Conservation (phyloP, 2,888 invertebrate species). For the Eulithis prunata region DNA sequence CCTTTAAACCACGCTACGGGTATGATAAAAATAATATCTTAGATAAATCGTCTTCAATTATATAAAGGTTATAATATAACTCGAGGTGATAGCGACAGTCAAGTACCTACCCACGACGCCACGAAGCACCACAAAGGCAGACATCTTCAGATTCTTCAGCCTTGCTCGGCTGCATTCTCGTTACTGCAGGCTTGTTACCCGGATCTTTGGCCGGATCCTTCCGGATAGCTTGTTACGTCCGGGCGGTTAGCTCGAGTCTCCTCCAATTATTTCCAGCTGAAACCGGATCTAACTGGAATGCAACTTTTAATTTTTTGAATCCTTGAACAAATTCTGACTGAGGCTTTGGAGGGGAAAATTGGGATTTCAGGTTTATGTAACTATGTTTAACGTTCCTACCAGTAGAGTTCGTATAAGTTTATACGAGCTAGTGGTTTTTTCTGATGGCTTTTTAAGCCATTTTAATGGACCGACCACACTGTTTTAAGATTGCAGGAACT, state of each 20-base stretch:
- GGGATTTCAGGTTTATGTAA: not conserved
- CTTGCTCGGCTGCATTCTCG: conserved; percentile 62
- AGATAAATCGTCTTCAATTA: too few species aligned
- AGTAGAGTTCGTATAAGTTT: too few species aligned
- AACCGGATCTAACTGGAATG: conserved; percentile 67
- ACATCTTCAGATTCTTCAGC: conserved; percentile 47
- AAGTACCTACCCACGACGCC: not conserved
- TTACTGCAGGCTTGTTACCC: conserved; percentile 65
- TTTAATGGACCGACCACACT: too few species aligned
- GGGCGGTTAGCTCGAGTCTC: conserved; percentile 77
- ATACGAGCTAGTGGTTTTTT: too few species aligned
- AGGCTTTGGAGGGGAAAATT: conserved; percentile 6
- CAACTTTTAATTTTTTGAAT: conserved; percentile 58
- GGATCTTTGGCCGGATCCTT: conserved; percentile 45
- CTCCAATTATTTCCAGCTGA: conserved; percentile 79
- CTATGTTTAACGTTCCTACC: not conserved
- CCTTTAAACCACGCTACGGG: too few species aligned
- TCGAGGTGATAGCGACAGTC: conserved; percentile 10
- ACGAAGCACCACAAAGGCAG: conserved; percentile 45
- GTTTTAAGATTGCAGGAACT: too few species aligned
- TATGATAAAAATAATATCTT: too few species aligned
- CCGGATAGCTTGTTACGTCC: conserved; percentile 52
- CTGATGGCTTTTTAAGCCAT: too few species aligned
- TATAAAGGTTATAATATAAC: not conserved
- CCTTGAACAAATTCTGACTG: conserved; percentile 36